Conservation (phyloP, 2,113 vertebrate genomes). For the Eudyptes chrysolophus region DNA sequence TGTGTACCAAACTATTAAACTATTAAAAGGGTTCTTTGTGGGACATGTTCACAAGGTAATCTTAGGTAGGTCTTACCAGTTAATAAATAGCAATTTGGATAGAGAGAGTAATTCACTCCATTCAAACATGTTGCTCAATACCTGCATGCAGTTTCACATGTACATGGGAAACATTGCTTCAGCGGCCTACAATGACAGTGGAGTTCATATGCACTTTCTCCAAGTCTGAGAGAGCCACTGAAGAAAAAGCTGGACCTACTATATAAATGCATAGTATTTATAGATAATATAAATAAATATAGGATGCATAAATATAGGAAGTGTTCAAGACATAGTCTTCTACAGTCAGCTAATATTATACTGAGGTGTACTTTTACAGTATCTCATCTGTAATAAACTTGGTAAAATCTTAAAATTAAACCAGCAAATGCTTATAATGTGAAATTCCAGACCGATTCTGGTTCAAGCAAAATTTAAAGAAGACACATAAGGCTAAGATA, state of each 20-base stretch:
- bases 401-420: not conserved
- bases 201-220: not conserved
- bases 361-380: not conserved
- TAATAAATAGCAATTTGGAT: not conserved
- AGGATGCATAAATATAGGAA: not conserved
- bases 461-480: not conserved
- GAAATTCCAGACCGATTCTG: not conserved
- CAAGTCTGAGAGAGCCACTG: not conserved
- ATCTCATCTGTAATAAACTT: not conserved
- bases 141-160: not conserved
- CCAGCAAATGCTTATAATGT: not conserved
- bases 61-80: not conserved
- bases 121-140: not conserved
- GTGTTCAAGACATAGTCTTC: not conserved
- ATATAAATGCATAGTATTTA: not conserved
- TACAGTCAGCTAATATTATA: not conserved
- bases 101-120: not conserved
- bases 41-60: not conserved
- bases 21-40: not conserved
- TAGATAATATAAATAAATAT: too few relatives aligned
- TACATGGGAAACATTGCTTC: not conserved
- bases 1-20: not conserved
- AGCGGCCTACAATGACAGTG: not conserved
- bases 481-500: not conserved
- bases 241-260: not conserved